phyloP scores from a whole-genome alignment of 2,113 vertebrate genomes.

The Catharus minimus region DNA sequence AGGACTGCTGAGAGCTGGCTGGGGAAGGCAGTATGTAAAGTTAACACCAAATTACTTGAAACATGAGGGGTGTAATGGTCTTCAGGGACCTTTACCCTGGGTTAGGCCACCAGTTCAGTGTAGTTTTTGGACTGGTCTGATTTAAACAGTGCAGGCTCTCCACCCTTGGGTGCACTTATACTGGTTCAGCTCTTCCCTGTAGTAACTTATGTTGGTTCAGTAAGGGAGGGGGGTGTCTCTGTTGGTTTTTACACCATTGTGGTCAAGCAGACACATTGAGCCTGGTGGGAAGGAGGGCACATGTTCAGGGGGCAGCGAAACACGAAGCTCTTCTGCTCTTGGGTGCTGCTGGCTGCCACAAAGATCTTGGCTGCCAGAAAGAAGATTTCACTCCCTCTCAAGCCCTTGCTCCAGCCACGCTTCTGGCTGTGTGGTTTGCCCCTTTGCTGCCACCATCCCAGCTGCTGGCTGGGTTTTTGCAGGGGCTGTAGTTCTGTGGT shows the following conservation, averaged over 20 bases:
- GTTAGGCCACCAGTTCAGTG: neutral
- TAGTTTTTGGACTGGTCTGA: neutral
- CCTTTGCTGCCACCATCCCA: neutral
- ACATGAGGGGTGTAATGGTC: rapidly evolving
- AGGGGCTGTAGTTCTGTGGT: neutral
- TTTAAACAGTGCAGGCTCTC: neutral
- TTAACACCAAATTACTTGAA: neutral
- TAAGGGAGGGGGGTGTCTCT: rapidly evolving
- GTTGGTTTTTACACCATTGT: neutral
- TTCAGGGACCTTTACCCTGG: neutral
- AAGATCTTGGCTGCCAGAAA: neutral
- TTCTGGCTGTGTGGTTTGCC: neutral
- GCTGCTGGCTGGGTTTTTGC: neutral
- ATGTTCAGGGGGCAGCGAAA: neutral
- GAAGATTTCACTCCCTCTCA: neutral
- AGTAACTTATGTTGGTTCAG: neutral
- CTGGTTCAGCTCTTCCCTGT: neutral
- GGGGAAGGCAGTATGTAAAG: neutral
- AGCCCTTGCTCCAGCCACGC: neutral
- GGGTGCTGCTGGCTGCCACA: neutral
- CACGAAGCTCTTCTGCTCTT: neutral
- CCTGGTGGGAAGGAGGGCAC: neutral
- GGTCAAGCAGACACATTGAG: neutral
- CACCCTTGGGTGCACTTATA: neutral
- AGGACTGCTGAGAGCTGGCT: neutral